Evolutionary conservation across 1,140 invertebrate species (phyloP).

Genomic region (Philaenus spumarius): DNA sequence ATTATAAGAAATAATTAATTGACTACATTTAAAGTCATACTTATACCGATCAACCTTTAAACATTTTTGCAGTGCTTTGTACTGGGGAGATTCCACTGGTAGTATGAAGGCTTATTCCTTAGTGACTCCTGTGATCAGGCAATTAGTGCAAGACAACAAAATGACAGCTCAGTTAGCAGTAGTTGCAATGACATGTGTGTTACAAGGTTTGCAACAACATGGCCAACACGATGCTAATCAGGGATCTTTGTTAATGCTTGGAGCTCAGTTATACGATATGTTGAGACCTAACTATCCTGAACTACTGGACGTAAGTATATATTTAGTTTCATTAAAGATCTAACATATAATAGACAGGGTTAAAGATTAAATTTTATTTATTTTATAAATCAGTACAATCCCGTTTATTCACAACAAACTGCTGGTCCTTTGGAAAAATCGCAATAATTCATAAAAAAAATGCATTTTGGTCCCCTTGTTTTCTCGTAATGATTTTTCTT

Average conservation of each 20-base stretch:
- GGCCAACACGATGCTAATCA: slow-evolving; percentile 82
- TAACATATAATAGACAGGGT: too few species aligned
- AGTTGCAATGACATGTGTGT: slow-evolving; percentile 61
- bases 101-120: slow-evolving; percentile 68
- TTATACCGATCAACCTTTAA: too few species aligned
- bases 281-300: slow-evolving; percentile 66
- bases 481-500: too few species aligned
- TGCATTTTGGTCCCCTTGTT: too few species aligned
- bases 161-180: slow-evolving; percentile 56
- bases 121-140: slow-evolving; percentile 56
- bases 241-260: slow-evolving; percentile 40
- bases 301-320: slow-evolving; percentile 46
- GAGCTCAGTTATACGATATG: slow-evolving; percentile 72
- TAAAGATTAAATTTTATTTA: too few species aligned
- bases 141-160: slow-evolving; percentile 50
- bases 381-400: too few species aligned
- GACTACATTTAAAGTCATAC: too few species aligned
- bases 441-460: too few species aligned
- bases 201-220: slow-evolving; percentile 68
- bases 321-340: too few species aligned
- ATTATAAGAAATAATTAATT: too few species aligned
- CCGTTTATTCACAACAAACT: too few species aligned
- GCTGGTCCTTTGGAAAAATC: too few species aligned
- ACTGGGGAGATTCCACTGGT: slow-evolving; percentile 76
- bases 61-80: slow-evolving; percentile 55